phyloP scores from a whole-genome alignment of 2,888 invertebrate species.

The Apodemia duryi region DNA sequence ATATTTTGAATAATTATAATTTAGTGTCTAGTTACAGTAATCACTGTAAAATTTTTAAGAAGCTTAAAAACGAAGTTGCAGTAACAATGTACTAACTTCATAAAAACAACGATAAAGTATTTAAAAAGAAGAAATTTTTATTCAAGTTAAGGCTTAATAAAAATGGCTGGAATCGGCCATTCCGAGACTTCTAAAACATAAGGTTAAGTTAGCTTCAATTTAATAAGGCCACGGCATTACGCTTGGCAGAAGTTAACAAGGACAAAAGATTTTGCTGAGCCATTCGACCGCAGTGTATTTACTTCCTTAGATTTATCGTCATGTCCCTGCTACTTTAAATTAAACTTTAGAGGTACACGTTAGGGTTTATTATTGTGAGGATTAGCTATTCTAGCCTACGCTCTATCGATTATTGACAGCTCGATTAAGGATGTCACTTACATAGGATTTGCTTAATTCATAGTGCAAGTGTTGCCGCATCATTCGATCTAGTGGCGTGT shows the following conservation, averaged over 20 bases:
- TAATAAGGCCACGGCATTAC: slow-evolving; percentile 12
- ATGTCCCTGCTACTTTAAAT: neutral
- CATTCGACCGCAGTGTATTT: slow-evolving; percentile 9
- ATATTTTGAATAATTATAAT: no score
- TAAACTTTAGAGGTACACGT: neutral
- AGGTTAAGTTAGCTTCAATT: slow-evolving; percentile 11
- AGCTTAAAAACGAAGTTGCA: neutral
- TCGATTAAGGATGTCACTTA: slow-evolving; percentile 39
- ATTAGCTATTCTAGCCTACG: slow-evolving; percentile 10
- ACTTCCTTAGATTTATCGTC: slow-evolving; percentile 18
- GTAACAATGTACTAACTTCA: neutral
- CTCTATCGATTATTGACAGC: slow-evolving; percentile 23
- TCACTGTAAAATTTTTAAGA: neutral
- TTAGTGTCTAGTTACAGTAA: neutral
- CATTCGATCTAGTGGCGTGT: slow-evolving; percentile 21
- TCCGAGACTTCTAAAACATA: neutral
- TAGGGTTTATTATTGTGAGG: slow-evolving; percentile 1
- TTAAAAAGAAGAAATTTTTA: neutral
- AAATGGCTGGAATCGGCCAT: slow-evolving; percentile 3
- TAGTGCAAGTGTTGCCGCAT: slow-evolving; percentile 37
- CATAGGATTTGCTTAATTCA: slow-evolving; percentile 40
- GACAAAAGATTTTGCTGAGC: slow-evolving; percentile 18
- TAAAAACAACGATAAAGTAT: neutral
- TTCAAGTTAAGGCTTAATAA: neutral
- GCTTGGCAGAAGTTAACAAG: slow-evolving; percentile 17